Conservation (phyloP, 1,140 invertebrate species). For the Fopius arisanus region DNA sequence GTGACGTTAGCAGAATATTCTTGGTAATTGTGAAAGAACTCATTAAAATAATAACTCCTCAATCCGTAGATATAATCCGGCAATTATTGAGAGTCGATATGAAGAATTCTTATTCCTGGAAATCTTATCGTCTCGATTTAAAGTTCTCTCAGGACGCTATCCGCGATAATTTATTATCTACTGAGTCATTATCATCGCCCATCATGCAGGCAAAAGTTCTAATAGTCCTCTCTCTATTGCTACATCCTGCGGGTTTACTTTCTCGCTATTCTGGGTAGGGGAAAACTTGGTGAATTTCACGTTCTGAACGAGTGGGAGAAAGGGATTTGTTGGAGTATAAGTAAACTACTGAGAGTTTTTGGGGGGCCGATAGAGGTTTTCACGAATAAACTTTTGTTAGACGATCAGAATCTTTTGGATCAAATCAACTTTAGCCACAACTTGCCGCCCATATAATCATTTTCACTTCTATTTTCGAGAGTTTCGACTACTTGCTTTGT, state of each 20-base stretch:
- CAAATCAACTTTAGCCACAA: background rate
- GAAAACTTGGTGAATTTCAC: slow-evolving; percentile 17
- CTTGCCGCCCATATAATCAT: background rate
- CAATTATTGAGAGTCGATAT: too few relatives aligned
- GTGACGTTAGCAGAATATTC: background rate
- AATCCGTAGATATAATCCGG: too few relatives aligned
- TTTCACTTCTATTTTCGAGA: too few relatives aligned
- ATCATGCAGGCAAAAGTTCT: slow-evolving; percentile 29
- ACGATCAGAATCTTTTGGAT: background rate
- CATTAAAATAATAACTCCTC: too few relatives aligned
- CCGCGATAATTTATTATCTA: slow-evolving; percentile 1
- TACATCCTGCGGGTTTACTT: slow-evolving; percentile 20
- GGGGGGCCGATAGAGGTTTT: background rate
- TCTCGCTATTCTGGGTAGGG: background rate
- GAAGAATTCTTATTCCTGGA: too few relatives aligned
- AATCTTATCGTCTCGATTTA: slow-evolving; percentile 40
- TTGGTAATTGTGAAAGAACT: too few relatives aligned
- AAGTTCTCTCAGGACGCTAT: slow-evolving; percentile 31
- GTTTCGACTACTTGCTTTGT: too few relatives aligned
- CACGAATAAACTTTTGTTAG: background rate
- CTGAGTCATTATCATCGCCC: slow-evolving; percentile 22
- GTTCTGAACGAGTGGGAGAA: background rate
- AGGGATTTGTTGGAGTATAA: background rate
- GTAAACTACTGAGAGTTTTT: background rate
- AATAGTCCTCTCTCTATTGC: slow-evolving; percentile 15